Conservation (phyloP, 2,888 invertebrate species). For the Copidosoma aretas region DNA sequence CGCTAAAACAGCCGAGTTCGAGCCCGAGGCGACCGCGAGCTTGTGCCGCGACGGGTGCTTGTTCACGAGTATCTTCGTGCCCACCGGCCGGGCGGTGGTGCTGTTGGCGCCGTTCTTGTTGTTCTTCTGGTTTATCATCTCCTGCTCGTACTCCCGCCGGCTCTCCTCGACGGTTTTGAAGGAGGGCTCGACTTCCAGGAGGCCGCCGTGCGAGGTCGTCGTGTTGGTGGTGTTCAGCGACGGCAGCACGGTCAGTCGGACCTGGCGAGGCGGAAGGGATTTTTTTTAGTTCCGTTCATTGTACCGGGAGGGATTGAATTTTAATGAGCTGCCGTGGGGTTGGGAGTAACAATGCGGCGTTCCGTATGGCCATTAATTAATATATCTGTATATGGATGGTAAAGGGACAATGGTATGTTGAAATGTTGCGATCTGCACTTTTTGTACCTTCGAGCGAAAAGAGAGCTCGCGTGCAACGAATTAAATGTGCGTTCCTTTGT, state of each 20-base stretch:
- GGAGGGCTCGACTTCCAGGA: slow-evolving; percentile 77
- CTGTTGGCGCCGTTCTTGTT: slow-evolving; percentile 25
- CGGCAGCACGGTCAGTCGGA: slow-evolving; percentile 77
- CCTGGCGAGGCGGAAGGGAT: slow-evolving; percentile 50
- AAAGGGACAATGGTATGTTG: too few relatives aligned
- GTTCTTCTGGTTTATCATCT: slow-evolving; percentile 31
- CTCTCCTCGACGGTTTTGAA: slow-evolving; percentile 75
- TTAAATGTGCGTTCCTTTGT: too few relatives aligned
- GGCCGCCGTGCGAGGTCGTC: slow-evolving; percentile 74
- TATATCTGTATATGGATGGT: too few relatives aligned
- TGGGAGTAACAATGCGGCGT: too few relatives aligned
- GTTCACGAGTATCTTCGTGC: background rate
- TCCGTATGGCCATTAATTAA: too few relatives aligned
- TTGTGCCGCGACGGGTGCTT: slow-evolving; percentile 49
- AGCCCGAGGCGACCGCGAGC: slow-evolving; percentile 60
- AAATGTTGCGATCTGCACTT: too few relatives aligned
- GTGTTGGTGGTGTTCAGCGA: slow-evolving; percentile 68
- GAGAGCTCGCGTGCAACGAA: too few relatives aligned
- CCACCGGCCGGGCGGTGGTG: background rate
- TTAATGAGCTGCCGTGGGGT: background rate
- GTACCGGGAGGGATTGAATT: background rate
- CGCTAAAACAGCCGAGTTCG: slow-evolving; percentile 72
- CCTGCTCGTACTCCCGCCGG: slow-evolving; percentile 61
- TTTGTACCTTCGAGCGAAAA: too few relatives aligned
- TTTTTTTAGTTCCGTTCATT: background rate